A percentile compares a stretch with the other conserved stretches of the same genome.
Evolutionary conservation across 2,888 invertebrate genomes (phyloP).

Genomic region (Hofmannophila pseudospretella): DNA sequence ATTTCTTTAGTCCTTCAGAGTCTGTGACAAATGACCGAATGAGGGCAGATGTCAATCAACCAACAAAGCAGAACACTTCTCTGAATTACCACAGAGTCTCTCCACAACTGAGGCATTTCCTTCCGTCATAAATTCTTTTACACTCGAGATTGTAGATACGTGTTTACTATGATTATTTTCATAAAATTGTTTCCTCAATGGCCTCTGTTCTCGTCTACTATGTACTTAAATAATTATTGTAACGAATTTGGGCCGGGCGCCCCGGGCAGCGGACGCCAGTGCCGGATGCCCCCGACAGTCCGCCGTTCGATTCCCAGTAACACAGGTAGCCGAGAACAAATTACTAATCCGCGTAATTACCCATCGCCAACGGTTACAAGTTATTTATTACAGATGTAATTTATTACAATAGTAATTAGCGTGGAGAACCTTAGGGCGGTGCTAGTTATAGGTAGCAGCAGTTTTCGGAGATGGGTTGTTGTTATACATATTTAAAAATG

Average conservation of each 20-base stretch:
- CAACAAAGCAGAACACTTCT: too few species aligned
- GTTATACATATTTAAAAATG: too few species aligned
- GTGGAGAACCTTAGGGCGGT: background rate
- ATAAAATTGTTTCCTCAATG: conserved; percentile 9
- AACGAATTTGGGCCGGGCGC: conserved; percentile 19
- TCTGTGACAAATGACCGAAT: too few species aligned
- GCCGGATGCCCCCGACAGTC: conserved; percentile 31
- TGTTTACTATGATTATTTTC: conserved; percentile 7
- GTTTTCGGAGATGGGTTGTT: background rate
- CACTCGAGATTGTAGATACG: conserved; percentile 2
- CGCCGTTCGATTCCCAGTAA: conserved; percentile 39
- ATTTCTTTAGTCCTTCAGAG: too few species aligned
- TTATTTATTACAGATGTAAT: conserved; percentile 35
- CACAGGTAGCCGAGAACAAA: conserved; percentile 66
- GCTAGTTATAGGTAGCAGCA: background rate
- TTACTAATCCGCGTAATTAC: conserved; percentile 62
- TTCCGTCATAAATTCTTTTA: conserved; percentile 2
- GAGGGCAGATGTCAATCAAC: too few species aligned
- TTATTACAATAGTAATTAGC: conserved; percentile 21
- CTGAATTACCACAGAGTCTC: background rate
- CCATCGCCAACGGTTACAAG: conserved; percentile 25
- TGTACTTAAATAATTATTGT: conserved; percentile 15
- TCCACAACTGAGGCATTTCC: conserved; percentile 5
- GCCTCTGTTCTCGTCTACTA: conserved; percentile 5
- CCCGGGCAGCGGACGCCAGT: conserved; percentile 29